Conservation (phyloP, 2,113 vertebrate species). For the Mastomys coucha region DNA sequence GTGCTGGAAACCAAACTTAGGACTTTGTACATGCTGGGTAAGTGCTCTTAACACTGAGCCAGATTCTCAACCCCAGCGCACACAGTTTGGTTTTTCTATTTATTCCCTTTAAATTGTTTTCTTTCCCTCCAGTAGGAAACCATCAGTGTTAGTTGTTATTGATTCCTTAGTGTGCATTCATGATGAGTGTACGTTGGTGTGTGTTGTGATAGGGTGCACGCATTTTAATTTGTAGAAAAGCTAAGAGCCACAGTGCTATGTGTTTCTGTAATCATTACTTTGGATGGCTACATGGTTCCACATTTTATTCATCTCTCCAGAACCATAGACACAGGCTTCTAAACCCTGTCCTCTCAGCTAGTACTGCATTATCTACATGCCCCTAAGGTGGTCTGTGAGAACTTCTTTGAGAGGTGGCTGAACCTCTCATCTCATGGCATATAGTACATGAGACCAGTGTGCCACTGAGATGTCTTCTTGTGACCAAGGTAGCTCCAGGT, state of each 20-base stretch:
- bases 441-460: background rate
- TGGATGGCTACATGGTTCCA: background rate
- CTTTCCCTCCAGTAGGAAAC: background rate
- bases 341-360: background rate
- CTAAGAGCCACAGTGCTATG: background rate
- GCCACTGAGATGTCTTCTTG: background rate
- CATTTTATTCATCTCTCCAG: background rate
- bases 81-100: background rate
- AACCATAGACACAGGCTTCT: background rate
- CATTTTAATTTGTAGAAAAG: background rate
- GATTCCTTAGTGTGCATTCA: background rate
- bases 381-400: background rate
- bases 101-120: background rate
- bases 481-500: background rate
- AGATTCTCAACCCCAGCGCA: background rate
- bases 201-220: fast-evolving
- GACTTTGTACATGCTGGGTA: background rate
- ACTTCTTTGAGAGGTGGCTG: background rate
- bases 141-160: background rate
- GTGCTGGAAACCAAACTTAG: background rate
- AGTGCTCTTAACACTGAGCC: background rate
- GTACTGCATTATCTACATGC: background rate
- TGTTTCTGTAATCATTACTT: background rate
- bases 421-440: background rate
- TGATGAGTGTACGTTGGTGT: too few species aligned